phyloP scores from a whole-genome alignment of 2,888 invertebrate genomes.

The Mystacides longicornis region DNA sequence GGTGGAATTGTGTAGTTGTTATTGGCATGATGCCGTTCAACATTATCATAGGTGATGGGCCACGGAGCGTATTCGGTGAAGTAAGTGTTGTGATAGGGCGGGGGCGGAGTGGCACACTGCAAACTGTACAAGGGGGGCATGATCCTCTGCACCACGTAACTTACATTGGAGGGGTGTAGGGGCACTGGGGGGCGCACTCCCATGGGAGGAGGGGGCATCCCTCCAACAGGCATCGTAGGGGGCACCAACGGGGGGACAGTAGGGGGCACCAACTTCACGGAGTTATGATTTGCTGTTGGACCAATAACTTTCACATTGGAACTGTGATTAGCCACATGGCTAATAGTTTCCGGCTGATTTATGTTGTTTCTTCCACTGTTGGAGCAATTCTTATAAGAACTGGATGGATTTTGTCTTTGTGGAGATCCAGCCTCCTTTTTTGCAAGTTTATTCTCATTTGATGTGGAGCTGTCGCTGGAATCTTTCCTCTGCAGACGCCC shows the following conservation, averaged over 20 bases:
- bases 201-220: slow-evolving; percentile 28
- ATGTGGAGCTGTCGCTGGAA: slow-evolving; percentile 17
- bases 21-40: slow-evolving; percentile 38
- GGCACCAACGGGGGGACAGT: neutral
- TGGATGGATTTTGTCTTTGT: neutral
- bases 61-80: slow-evolving; percentile 41
- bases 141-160: slow-evolving; percentile 41
- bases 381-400: neutral
- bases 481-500: slow-evolving; percentile 13
- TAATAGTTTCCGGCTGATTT: neutral
- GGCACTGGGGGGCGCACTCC: slow-evolving; percentile 24
- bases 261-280: slow-evolving; percentile 3
- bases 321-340: neutral
- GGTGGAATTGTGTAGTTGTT: slow-evolving; percentile 43
- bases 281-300: slow-evolving; percentile 8
- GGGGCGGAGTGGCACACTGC: slow-evolving; percentile 26
- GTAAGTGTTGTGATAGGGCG: slow-evolving; percentile 34
- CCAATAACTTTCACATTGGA: neutral
- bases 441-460: neutral
- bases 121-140: slow-evolving; percentile 34
- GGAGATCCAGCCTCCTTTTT: slow-evolving; percentile 7
- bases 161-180: slow-evolving; percentile 40
- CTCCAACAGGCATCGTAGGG: neutral
- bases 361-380: neutral
- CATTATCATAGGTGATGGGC: slow-evolving; percentile 43